Conservation (phyloP, 2,113 vertebrate species). For the Melanostigma gelatinosum region DNA sequence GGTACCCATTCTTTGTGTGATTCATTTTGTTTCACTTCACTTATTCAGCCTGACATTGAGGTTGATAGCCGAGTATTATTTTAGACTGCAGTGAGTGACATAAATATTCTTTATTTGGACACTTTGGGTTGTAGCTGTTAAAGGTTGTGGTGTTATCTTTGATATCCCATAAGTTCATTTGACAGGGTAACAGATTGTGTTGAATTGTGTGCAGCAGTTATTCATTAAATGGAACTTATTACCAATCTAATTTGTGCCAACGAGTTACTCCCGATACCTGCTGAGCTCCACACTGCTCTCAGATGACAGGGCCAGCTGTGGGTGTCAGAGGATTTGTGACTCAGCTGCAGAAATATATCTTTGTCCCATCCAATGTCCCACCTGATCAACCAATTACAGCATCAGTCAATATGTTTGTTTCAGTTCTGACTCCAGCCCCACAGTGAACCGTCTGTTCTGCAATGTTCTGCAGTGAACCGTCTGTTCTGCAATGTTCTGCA, state of each 20-base stretch:
- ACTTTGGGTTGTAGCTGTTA: background rate
- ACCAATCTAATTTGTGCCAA: slow-evolving; percentile 12
- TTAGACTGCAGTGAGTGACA: background rate
- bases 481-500: too few relatives aligned
- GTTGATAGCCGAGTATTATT: background rate
- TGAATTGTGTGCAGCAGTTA: background rate
- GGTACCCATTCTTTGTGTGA: background rate
- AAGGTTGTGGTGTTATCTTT: background rate
- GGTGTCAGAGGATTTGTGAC: slow-evolving; percentile 4
- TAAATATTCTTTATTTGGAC: background rate
- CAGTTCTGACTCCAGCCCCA: background rate
- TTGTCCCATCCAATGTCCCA: background rate
- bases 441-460: background rate
- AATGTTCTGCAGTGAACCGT: too few relatives aligned
- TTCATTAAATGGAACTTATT: background rate
- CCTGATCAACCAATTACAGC: slow-evolving; percentile 13
- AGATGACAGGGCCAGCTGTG: background rate
- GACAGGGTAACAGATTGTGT: background rate
- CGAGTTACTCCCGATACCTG: background rate
- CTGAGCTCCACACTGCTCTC: background rate
- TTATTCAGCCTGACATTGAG: background rate
- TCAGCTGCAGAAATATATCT: slow-evolving; percentile 3
- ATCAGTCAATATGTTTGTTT: slow-evolving; percentile 18
- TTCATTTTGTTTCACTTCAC: background rate
- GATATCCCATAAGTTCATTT: background rate